These are phyloP conservation scores for Drosophila colorata DNA, from an alignment of 2,888 invertebrate genomes.

Conservation along the genomic window DNA sequence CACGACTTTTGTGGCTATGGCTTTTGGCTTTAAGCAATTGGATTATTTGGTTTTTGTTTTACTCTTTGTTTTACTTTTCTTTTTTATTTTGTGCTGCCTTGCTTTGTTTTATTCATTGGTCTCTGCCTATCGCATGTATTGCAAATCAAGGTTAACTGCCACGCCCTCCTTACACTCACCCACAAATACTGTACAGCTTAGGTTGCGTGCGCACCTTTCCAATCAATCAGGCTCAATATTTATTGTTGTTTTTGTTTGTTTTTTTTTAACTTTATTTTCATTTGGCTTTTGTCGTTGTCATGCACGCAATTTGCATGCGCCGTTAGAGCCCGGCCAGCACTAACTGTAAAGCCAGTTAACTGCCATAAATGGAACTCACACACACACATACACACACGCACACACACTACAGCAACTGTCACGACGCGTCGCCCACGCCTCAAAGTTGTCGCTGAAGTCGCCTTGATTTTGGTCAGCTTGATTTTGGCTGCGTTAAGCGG, in stretches of 20 bases:
- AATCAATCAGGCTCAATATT: slow-evolving; percentile 55
- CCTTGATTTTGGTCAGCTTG: slow-evolving; percentile 7
- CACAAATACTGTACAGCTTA: neutral
- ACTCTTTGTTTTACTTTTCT: slow-evolving; percentile 22
- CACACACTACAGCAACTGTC: slow-evolving; percentile 11
- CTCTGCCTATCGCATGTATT: slow-evolving; percentile 24
- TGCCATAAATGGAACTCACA: slow-evolving; percentile 32
- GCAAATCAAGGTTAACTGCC: slow-evolving; percentile 71
- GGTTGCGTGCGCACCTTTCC: slow-evolving; percentile 56
- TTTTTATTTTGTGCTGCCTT: slow-evolving; percentile 22
- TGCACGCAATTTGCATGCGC: slow-evolving; percentile 69
- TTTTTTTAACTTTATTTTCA: slow-evolving; percentile 9
- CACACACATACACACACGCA: slow-evolving; percentile 5
- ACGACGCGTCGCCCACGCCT: slow-evolving; percentile 44
- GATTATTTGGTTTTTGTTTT: slow-evolving; percentile 3
- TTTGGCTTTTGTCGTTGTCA: slow-evolving; percentile 46
- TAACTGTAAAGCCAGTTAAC: slow-evolving; percentile 47
- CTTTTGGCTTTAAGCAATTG: slow-evolving; percentile 15
- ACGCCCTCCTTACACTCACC: neutral
- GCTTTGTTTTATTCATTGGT: slow-evolving; percentile 33
- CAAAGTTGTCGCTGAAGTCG: slow-evolving; percentile 5
- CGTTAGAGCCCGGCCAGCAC: slow-evolving; percentile 37
- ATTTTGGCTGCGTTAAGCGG: neutral
- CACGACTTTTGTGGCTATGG: slow-evolving; percentile 54
- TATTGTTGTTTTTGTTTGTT: slow-evolving; percentile 17